Percentiles rank a stretch among this genome's conserved stretches.
Conservation (phyloP, 92 coral and sea anemone genomes). For the Siderastrea siderea region DNA sequence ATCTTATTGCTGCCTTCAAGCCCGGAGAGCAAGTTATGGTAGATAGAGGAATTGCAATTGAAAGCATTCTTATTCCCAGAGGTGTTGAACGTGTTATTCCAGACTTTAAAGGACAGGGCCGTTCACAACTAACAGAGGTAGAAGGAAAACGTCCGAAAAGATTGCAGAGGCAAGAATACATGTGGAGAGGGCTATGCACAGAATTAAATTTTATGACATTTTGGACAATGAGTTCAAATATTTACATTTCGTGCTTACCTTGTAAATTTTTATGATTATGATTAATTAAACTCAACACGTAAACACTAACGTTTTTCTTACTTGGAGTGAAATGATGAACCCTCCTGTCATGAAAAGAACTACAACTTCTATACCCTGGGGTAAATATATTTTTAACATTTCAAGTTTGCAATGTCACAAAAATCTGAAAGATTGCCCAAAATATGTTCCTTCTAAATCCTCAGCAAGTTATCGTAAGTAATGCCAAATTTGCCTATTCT, state of each 20-base stretch:
- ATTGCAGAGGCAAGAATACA: slow-evolving; percentile 69
- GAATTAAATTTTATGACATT: slow-evolving; percentile 25
- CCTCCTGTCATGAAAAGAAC: background rate
- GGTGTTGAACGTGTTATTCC: slow-evolving; percentile 44
- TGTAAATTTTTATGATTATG: slow-evolving; percentile 31
- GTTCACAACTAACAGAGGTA: slow-evolving; percentile 27
- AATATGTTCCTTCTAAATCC: slow-evolving; percentile 13
- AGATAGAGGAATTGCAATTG: slow-evolving; percentile 61
- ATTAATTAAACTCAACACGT: slow-evolving; percentile 2
- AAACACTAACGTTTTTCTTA: slow-evolving; percentile 9
- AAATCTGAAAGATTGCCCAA: background rate
- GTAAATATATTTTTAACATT: background rate
- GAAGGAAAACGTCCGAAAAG: slow-evolving; percentile 38
- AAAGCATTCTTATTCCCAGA: slow-evolving; percentile 63
- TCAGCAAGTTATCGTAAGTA: slow-evolving; percentile 41
- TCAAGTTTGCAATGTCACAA: background rate
- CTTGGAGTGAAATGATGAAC: background rate
- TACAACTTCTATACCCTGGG: background rate
- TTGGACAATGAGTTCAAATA: slow-evolving; percentile 35
- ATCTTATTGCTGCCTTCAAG: slow-evolving; percentile 37
- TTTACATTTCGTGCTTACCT: slow-evolving; percentile 56
- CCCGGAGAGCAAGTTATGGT: slow-evolving; percentile 64
- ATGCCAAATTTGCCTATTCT: slow-evolving; percentile 68
- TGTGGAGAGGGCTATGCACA: slow-evolving; percentile 66
- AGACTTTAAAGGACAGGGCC: slow-evolving; percentile 47